Evolutionary conservation across 1,140 invertebrate species (phyloP).

Genomic region (Hestina assimilis): DNA sequence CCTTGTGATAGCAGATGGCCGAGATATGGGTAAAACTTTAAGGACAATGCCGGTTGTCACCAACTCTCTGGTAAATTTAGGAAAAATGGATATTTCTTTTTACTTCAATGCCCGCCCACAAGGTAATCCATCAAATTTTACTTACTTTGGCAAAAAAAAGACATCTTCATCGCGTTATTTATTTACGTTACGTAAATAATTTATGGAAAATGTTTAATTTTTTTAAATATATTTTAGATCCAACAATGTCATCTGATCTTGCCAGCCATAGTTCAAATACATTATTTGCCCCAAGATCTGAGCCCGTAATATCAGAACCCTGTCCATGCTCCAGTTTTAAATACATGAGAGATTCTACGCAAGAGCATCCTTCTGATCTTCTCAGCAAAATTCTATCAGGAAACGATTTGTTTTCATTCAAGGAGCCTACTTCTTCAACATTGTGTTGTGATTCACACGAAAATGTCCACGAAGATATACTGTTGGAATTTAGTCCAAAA

Average conservation of each 20-base stretch:
- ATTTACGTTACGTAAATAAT: no score
- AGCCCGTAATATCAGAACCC: conserved; percentile 34
- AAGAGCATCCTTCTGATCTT: conserved; percentile 41
- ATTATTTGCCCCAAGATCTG: conserved; percentile 20
- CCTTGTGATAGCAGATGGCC: conserved; percentile 17
- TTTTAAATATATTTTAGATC: conserved; percentile 12
- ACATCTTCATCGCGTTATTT: no score
- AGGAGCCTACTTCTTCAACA: conserved; percentile 41
- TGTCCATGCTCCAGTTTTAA: conserved; percentile 47
- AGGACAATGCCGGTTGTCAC: conserved; percentile 43
- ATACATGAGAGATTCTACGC: conserved; percentile 32
- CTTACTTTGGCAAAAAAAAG: not conserved
- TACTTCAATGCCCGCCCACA: conserved; percentile 45
- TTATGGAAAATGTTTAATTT: no score
- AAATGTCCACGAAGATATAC: conserved; percentile 48
- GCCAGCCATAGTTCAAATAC: not conserved
- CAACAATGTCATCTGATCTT: conserved; percentile 2
- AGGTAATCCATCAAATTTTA: conserved; percentile 31
- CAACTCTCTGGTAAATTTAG: conserved; percentile 61
- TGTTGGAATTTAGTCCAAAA: conserved; percentile 51
- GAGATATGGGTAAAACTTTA: conserved; percentile 29
- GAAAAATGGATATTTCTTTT: conserved; percentile 65
- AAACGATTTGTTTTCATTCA: conserved; percentile 50
- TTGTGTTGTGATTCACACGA: conserved; percentile 60
- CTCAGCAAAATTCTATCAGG: conserved; percentile 49